These are phyloP conservation scores for Protaetia brevitarsis DNA, from an alignment of 1,140 invertebrate genomes.

Conservation along the genomic window DNA sequence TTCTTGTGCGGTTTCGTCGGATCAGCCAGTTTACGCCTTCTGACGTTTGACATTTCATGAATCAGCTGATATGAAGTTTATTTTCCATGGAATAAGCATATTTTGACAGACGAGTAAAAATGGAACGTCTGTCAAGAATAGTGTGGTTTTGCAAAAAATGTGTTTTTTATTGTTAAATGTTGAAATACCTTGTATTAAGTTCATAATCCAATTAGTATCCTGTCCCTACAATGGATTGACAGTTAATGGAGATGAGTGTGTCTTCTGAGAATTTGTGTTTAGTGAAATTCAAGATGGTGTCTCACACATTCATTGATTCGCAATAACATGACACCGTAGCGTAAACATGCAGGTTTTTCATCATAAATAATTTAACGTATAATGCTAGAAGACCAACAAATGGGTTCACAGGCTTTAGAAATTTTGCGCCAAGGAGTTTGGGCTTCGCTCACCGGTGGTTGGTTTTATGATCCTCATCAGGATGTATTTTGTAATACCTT, in stretches of 20 bases:
- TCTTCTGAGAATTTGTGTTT: conserved; percentile 5
- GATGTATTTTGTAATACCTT: conserved; percentile 97
- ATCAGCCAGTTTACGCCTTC: too few species aligned
- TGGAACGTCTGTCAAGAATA: not conserved
- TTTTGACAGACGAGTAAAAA: conserved; percentile 3
- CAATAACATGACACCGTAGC: not conserved
- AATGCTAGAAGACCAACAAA: conserved; percentile 49
- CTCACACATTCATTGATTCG: conserved; percentile 21
- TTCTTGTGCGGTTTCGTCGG: too few species aligned
- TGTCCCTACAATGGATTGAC: not conserved
- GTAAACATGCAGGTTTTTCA: conserved; percentile 24
- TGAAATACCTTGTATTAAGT: not conserved
- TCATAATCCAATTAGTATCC: not conserved
- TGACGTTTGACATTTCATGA: not conserved
- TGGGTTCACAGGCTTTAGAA: conserved; percentile 97
- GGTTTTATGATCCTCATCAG: conserved; percentile 97
- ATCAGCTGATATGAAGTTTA: conserved; percentile 11
- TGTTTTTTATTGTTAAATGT: conserved; percentile 2
- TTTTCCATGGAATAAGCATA: not conserved
- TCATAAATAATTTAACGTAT: conserved; percentile 6
- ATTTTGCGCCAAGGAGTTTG: conserved; percentile 97
- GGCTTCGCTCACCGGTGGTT: conserved; percentile 97
- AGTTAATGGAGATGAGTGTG: not conserved
- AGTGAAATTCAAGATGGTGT: conserved; percentile 23
- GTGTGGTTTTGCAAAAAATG: not conserved